phyloP scores from a whole-genome alignment of 2,888 invertebrate species.

The Altica lythri region DNA sequence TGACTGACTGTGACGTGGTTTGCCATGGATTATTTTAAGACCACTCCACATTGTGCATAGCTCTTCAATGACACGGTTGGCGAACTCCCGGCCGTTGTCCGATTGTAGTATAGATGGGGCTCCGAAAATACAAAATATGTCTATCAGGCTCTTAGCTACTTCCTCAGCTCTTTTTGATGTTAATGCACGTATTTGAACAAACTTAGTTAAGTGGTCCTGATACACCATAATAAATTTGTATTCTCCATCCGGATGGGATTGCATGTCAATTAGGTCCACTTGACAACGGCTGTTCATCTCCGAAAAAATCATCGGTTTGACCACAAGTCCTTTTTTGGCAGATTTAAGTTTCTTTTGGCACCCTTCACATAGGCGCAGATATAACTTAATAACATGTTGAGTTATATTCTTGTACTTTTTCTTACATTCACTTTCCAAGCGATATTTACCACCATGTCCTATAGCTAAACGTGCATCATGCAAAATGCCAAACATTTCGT shows the following conservation, averaged over 20 bases:
- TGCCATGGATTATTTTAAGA: conserved; percentile 26
- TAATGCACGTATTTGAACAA: conserved; percentile 36
- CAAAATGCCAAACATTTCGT: no score
- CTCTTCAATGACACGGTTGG: no score
- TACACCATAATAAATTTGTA: conserved; percentile 36
- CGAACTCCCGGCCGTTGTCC: no score
- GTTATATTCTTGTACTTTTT: conserved; percentile 25
- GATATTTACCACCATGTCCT: no score
- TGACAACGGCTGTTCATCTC: no score
- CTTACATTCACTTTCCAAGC: no score
- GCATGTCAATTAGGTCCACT: no score
- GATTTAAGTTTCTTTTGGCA: conserved; percentile 14
- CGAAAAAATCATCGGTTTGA: conserved; percentile 33
- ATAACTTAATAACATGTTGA: conserved; percentile 15
- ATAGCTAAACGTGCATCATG: no score
- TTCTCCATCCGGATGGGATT: conserved; percentile 33
- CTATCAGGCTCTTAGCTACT: conserved; percentile 41
- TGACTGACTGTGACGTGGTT: conserved; percentile 26
- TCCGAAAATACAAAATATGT: no score
- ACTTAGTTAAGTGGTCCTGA: conserved; percentile 39
- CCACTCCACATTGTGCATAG: no score
- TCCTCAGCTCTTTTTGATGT: conserved; percentile 40
- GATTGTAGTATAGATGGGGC: no score
- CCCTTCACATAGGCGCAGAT: conserved; percentile 16
- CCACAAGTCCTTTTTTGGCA: conserved; percentile 12